Base-by-base conservation (phyloP, 2,797 vertebrate species). In the Anabas testudineus region DNA sequence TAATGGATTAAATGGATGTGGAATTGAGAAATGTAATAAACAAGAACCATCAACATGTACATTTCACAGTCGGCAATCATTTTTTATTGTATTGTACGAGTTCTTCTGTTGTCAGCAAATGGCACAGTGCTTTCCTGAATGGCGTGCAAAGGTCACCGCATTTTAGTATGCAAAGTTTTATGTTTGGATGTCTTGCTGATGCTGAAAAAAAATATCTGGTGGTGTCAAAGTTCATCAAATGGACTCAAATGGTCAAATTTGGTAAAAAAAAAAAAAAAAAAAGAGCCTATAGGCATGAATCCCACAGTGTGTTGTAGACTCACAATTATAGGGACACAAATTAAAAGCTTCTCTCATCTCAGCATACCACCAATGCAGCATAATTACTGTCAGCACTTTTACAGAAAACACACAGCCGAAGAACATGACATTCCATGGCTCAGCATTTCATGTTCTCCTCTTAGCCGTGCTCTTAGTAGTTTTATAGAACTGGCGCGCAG, bases 271-370 rank as follows among this genome's bases (percentile, higher is more conserved):
- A 74, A 54, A 19, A 0, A 13, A 28, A 16, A 46, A 48, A 74
- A 51, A 19, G 0, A 10, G 19, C 32, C 12, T 32, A 36, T 42
- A 53, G 41, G 26, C 53, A 74, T 55, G 16, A 59, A 70, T 55
- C 22, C 67, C 69, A 61, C 61, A 56, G 3, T 49, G 57, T 63
- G 21, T 34, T 80, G n/a, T 67, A 79, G 45, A 54, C 45, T 69
- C 53, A 43, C 62, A 80, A 90, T 89, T 86, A 88, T 83, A 88
- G 83, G 82, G 58, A 62, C 14, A 63, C 70, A 81, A 83, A 88
- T 87, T 52, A 72, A 82, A 89, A 87, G 80, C 60, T 76, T 76
- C 58, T 51, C 63, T 82, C 47, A 65, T 81, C 47, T 47, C 24
- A 71, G 70, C 65, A 69, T 54, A 56, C 71, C 48, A 39, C 70